Percentiles rank a stretch among this genome's conserved stretches.
Evolutionary conservation across 2,888 invertebrate species (phyloP).

Genomic region (Aleiodes testaceus): DNA sequence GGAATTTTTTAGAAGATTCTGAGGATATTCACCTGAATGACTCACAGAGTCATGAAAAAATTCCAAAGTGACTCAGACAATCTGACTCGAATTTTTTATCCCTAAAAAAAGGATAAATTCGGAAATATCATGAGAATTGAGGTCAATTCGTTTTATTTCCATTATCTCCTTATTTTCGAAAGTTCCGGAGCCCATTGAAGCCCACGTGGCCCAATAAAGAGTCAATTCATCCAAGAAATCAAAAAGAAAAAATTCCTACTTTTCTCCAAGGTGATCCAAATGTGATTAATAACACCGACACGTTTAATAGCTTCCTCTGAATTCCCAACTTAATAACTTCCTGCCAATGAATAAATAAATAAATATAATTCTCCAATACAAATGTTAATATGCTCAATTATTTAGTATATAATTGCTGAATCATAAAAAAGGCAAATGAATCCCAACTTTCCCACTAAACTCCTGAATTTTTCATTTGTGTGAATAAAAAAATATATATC

Average conservation of each 20-base stretch:
- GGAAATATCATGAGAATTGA: constrained; percentile 21
- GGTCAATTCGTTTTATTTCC: constrained; percentile 37
- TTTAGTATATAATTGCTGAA: no score
- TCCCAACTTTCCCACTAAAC: no score
- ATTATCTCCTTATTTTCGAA: constrained; percentile 24
- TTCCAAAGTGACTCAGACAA: constrained; percentile 49
- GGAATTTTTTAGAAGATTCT: no score
- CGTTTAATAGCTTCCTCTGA: constrained; percentile 45
- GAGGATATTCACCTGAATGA: constrained; percentile 50
- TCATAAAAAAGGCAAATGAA: no score
- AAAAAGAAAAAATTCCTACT: no score
- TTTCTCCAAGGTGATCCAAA: constrained; percentile 15
- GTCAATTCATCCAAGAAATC: constrained; percentile 1
- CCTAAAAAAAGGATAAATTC: background rate
- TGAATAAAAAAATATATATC: background rate
- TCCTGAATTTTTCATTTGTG: no score
- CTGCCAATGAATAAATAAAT: constrained; percentile 47
- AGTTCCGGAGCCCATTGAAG: constrained; percentile 15
- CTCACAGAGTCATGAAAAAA: constrained; percentile 44
- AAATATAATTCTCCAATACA: no score
- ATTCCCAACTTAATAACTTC: constrained; percentile 58
- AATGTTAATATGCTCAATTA: no score
- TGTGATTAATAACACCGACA: constrained; percentile 46
- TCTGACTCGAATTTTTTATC: constrained; percentile 17
- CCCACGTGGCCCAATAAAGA: constrained; percentile 21